Percentiles rank a stretch among this genome's conserved stretches.
These are phyloP conservation scores for Phylloscopus whistleri DNA, from an alignment of 2,113 vertebrate species.

Conservation along the genomic window DNA sequence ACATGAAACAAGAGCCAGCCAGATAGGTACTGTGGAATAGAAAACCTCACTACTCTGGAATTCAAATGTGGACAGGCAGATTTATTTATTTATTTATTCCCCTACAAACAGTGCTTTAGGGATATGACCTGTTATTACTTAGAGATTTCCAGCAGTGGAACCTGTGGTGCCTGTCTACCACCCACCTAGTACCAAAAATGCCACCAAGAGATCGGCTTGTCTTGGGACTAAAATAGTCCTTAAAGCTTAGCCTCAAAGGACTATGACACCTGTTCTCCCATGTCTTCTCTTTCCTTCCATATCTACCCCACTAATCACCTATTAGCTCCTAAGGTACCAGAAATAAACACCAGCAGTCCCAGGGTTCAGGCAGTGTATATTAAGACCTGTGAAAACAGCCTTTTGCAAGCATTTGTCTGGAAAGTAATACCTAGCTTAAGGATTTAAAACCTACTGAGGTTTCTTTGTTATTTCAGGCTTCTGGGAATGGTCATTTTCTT, in stretches of 20 bases:
- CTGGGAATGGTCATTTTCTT: slow-evolving; percentile 51
- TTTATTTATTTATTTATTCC: neutral
- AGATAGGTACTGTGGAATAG: neutral
- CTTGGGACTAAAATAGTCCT: neutral
- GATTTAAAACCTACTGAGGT: neutral
- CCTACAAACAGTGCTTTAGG: neutral
- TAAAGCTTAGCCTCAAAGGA: neutral
- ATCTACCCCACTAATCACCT: slow-evolving; percentile 58
- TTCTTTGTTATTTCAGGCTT: slow-evolving; percentile 64
- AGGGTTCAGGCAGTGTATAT: neutral
- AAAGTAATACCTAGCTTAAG: slow-evolving; percentile 69
- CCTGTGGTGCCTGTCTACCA: slow-evolving; percentile 52
- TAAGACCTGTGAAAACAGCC: slow-evolving; percentile 17
- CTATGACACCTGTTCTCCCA: slow-evolving; percentile 39
- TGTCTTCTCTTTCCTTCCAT: slow-evolving; percentile 35
- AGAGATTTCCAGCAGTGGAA: slow-evolving; percentile 55
- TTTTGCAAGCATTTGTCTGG: slow-evolving; percentile 32
- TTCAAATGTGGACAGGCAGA: neutral
- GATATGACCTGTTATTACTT: slow-evolving; percentile 52
- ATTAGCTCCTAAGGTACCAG: slow-evolving; percentile 48
- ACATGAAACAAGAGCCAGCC: neutral
- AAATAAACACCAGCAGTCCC: slow-evolving; percentile 64
- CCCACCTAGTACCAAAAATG: slow-evolving; percentile 60
- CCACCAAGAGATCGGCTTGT: slow-evolving; percentile 12
- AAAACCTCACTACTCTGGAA: neutral